phyloP scores from a whole-genome alignment of 2,113 vertebrate species.

The Columba livia region DNA sequence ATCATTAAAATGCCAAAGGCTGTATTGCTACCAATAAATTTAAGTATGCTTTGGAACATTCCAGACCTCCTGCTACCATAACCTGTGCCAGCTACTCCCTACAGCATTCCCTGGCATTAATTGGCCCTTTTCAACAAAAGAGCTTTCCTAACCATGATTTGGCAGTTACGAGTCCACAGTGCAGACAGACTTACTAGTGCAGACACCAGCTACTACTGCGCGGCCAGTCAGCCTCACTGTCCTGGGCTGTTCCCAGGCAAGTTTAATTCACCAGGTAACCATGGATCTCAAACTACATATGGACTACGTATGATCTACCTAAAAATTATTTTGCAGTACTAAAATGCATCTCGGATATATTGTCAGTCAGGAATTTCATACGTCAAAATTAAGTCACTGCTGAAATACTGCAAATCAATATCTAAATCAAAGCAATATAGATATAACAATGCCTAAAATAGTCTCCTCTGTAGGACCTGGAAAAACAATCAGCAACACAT shows the following conservation, averaged over 20 bases:
- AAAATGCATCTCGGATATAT: neutral
- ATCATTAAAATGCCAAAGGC: neutral
- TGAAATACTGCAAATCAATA: neutral
- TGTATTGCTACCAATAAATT: neutral
- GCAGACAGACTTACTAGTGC: neutral
- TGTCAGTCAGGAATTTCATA: neutral
- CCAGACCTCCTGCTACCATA: neutral
- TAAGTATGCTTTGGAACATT: neutral
- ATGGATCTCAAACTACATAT: fast-evolving
- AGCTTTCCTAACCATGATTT: neutral
- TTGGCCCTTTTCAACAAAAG: neutral
- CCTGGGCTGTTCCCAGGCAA: neutral
- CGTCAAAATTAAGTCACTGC: neutral
- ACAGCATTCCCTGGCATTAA: neutral
- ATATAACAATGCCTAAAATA: neutral
- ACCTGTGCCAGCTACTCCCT: neutral
- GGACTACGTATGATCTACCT: neutral
- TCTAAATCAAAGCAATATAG: neutral
- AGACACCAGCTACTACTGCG: neutral
- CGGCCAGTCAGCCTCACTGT: neutral
- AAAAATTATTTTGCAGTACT: neutral
- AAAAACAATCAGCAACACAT: neutral
- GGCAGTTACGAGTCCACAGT: neutral
- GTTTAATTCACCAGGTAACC: neutral
- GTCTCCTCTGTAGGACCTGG: neutral